Conservation (phyloP, 2,888 invertebrate genomes). For the Lamellibrachia columna region DNA sequence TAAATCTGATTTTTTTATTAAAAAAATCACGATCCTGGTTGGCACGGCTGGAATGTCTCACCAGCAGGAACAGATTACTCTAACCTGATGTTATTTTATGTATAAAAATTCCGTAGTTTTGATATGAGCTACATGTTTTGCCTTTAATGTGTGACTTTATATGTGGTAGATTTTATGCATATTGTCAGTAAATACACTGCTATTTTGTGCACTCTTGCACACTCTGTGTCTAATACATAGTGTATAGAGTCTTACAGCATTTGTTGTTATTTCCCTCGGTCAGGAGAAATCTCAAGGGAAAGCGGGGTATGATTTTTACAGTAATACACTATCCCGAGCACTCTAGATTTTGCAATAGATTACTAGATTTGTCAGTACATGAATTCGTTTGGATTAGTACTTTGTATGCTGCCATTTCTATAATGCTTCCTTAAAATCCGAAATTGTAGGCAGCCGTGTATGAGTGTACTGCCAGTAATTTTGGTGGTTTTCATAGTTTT, state of each 20-base stretch:
- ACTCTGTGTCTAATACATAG: not conserved
- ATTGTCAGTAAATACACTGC: not conserved
- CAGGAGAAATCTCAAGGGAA: not conserved
- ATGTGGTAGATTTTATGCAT: not conserved
- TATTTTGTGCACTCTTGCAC: not conserved
- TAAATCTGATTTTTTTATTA: too few species aligned
- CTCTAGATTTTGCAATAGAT: too few species aligned
- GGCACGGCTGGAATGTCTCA: too few species aligned
- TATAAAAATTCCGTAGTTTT: not conserved
- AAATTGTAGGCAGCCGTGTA: too few species aligned
- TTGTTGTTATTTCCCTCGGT: not conserved
- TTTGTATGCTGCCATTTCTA: too few species aligned
- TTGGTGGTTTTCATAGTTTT: too few species aligned
- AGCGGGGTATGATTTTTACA: too few species aligned
- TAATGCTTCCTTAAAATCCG: too few species aligned
- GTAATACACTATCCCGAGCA: too few species aligned
- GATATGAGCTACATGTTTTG: not conserved
- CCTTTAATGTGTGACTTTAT: not conserved
- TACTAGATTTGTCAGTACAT: too few species aligned
- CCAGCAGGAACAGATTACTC: not conserved
- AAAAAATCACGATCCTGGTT: not conserved
- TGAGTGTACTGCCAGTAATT: too few species aligned
- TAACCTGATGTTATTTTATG: not conserved
- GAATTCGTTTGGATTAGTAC: too few species aligned
- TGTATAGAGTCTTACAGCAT: not conserved